Percentiles rank a stretch among this genome's conserved stretches.
Conservation (phyloP, 2,113 vertebrate genomes). For the Alethe diademata region DNA sequence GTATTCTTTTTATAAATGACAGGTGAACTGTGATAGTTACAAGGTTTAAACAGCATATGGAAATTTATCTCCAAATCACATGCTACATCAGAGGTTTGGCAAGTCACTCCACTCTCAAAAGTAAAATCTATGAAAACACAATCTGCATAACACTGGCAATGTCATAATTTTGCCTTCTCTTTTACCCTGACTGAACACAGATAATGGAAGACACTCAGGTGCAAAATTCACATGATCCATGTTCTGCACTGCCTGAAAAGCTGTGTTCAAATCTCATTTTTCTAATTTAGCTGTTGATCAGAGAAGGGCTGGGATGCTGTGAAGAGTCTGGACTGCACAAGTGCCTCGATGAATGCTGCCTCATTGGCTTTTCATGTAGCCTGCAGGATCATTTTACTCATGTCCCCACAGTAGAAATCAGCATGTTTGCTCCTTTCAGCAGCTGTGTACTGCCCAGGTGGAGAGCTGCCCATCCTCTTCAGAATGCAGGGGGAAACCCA, state of each 20-base stretch:
- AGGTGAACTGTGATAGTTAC: background rate
- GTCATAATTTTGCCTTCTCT: background rate
- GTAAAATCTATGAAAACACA: background rate
- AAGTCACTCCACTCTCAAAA: background rate
- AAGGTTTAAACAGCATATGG: constrained; percentile 16
- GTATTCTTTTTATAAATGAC: background rate
- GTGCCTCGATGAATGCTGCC: background rate
- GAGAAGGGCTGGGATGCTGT: background rate
- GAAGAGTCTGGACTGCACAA: background rate
- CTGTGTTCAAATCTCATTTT: background rate
- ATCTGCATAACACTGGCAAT: constrained; percentile 11
- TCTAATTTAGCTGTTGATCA: background rate
- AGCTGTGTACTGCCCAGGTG: background rate
- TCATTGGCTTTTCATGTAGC: background rate
- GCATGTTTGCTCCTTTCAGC: accelerated
- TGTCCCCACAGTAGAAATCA: background rate
- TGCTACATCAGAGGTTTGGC: background rate
- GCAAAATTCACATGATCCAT: background rate
- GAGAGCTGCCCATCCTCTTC: background rate
- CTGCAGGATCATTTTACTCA: background rate
- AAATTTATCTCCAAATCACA: constrained; percentile 37
- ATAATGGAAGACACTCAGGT: background rate
- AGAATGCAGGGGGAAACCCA: accelerated
- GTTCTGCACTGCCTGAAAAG: background rate
- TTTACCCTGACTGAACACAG: background rate